These are phyloP conservation scores for Anadara kagoshimensis DNA, from an alignment of 1,140 invertebrate genomes.

Conservation along the genomic window DNA sequence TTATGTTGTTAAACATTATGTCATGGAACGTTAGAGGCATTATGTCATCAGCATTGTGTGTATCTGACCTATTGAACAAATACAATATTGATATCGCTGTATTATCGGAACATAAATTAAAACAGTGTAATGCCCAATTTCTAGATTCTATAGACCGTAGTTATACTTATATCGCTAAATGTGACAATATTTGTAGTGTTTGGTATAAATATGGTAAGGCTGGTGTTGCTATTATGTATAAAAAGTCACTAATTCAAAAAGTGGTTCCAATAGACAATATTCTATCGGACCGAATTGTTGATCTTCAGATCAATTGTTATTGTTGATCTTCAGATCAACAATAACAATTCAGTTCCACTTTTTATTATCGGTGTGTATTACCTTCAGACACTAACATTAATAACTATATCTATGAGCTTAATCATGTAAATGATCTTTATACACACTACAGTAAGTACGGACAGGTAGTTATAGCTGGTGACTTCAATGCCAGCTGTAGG, in stretches of 20 bases:
- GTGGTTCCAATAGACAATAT: background rate
- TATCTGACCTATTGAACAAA: background rate
- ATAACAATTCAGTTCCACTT: background rate
- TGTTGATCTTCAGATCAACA: background rate
- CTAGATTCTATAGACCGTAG: background rate
- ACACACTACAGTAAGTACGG: background rate
- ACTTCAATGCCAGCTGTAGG: too few species aligned
- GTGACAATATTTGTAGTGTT: background rate
- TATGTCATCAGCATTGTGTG: constrained; percentile 10
- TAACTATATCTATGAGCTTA: background rate
- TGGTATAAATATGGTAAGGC: background rate
- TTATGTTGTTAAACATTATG: background rate
- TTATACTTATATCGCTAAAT: background rate
- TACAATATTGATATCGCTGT: background rate
- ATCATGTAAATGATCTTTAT: background rate
- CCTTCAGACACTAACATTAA: background rate
- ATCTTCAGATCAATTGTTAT: background rate
- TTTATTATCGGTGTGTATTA: background rate
- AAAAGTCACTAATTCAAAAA: background rate
- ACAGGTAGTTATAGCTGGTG: background rate
- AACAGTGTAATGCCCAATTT: background rate
- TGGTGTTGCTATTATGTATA: background rate
- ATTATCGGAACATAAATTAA: background rate
- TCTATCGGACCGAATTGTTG: background rate
- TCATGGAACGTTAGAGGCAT: constrained; percentile 9